phyloP scores from a whole-genome alignment of 2,113 vertebrate genomes.

The Peromyscus maniculatus region DNA sequence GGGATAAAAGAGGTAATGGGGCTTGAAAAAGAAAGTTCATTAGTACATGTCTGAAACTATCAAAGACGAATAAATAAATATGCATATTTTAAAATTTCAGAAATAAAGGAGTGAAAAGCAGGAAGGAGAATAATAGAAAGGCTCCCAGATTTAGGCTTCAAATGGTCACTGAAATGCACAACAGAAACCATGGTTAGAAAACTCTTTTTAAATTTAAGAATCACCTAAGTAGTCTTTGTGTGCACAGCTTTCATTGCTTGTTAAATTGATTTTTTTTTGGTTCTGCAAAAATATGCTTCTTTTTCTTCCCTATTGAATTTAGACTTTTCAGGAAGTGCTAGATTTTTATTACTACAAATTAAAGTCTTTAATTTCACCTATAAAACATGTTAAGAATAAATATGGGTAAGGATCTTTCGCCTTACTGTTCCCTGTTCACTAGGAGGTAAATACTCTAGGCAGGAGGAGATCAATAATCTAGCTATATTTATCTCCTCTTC shows the following conservation, averaged over 20 bases:
- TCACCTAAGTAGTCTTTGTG: background rate
- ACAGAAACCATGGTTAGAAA: background rate
- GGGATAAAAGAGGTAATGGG: too few relatives aligned
- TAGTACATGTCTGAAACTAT: background rate
- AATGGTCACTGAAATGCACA: background rate
- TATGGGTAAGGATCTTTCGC: background rate
- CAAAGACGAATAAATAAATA: background rate
- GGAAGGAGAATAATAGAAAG: background rate
- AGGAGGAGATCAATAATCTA: background rate
- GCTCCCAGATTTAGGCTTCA: background rate
- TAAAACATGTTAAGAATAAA: background rate
- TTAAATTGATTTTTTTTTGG: constrained; percentile 42
- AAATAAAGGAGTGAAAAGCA: too few relatives aligned
- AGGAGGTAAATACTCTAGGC: background rate
- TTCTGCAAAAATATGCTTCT: background rate
- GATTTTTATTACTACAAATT: constrained; percentile 55
- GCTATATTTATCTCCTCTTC: constrained; percentile 40
- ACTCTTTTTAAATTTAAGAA: constrained; percentile 20
- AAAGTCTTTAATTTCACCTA: constrained; percentile 2
- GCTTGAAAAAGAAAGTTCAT: too few relatives aligned
- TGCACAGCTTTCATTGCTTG: background rate
- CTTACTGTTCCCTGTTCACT: background rate
- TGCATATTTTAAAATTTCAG: background rate
- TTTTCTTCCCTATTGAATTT: constrained; percentile 35
- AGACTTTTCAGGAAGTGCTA: constrained; percentile 34